Conservation (phyloP, 2,888 invertebrate genomes). For the Parnassius mnemosyne region DNA sequence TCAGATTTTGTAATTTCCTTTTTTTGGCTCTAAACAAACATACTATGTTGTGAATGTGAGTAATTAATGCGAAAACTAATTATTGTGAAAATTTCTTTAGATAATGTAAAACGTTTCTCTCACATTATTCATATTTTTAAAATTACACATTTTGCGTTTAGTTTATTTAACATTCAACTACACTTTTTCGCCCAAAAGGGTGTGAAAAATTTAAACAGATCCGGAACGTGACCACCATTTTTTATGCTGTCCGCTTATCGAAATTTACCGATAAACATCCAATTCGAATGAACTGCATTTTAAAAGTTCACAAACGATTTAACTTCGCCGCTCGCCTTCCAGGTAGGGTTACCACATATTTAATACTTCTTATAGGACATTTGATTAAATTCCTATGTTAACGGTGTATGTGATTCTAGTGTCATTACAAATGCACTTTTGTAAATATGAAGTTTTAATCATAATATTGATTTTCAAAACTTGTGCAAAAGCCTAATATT, state of each 20-base stretch:
- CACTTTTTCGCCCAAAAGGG: slow-evolving; percentile 44
- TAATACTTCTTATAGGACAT: neutral
- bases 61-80: too few relatives aligned
- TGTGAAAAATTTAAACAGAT: slow-evolving; percentile 61
- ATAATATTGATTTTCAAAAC: too few relatives aligned
- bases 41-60: too few relatives aligned
- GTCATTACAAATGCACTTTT: too few relatives aligned
- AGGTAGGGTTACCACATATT: slow-evolving; percentile 9
- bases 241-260: slow-evolving; percentile 51
- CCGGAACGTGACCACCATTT: slow-evolving; percentile 57
- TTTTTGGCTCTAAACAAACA: too few relatives aligned
- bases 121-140: neutral
- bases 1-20: too few relatives aligned
- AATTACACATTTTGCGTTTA: slow-evolving; percentile 21
- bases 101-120: neutral
- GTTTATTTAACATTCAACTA: slow-evolving; percentile 40
- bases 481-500: too few relatives aligned
- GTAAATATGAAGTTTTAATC: too few relatives aligned
- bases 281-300: slow-evolving; percentile 63
- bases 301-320: slow-evolving; percentile 65
- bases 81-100: too few relatives aligned
- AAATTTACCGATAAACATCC: slow-evolving; percentile 63
- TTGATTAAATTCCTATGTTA: neutral
- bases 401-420: too few relatives aligned
- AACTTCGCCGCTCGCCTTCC: slow-evolving; percentile 63